phyloP scores from a whole-genome alignment of 2,888 invertebrate species.

The Oligia fasciuncula region DNA sequence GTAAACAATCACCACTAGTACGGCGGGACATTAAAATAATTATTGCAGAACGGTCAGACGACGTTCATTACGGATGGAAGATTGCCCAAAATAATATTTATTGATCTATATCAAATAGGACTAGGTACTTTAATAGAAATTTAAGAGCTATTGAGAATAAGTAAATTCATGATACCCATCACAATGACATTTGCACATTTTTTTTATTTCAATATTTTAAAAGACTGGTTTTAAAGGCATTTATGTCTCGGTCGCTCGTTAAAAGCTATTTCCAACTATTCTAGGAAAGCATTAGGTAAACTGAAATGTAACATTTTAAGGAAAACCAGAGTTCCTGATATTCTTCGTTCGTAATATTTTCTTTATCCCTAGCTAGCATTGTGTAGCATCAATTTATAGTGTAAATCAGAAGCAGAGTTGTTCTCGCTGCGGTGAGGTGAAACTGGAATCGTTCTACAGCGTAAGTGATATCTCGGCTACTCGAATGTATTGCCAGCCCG shows the following conservation, averaged over 20 bases:
- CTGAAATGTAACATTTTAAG: not conserved
- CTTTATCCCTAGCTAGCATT: slow-evolving; percentile 22
- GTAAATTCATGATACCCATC: slow-evolving; percentile 9
- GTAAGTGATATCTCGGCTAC: slow-evolving; percentile 44
- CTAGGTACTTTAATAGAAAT: slow-evolving; percentile 63
- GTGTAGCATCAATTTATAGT: slow-evolving; percentile 31
- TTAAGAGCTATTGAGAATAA: slow-evolving; percentile 35
- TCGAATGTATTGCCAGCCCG: slow-evolving; percentile 42
- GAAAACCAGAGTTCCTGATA: slow-evolving; percentile 18
- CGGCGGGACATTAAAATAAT: slow-evolving; percentile 74
- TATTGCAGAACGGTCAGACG: slow-evolving; percentile 69
- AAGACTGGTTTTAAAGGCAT: not conserved
- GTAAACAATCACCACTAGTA: slow-evolving; percentile 72
- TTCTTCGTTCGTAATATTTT: slow-evolving; percentile 9
- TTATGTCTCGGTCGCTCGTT: not conserved
- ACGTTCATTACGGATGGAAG: slow-evolving; percentile 76
- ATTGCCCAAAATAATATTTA: slow-evolving; percentile 79
- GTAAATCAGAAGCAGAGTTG: slow-evolving; percentile 46
- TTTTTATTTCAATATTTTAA: not conserved
- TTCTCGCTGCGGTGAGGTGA: slow-evolving; percentile 30
- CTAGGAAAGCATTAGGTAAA: slow-evolving; percentile 15
- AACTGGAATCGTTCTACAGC: slow-evolving; percentile 52
- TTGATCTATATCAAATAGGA: slow-evolving; percentile 68
- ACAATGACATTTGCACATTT: not conserved
- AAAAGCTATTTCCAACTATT: slow-evolving; percentile 8